These are phyloP conservation scores for Callocephalon fimbriatum DNA, from an alignment of 2,113 vertebrate species.

Conservation along the genomic window DNA sequence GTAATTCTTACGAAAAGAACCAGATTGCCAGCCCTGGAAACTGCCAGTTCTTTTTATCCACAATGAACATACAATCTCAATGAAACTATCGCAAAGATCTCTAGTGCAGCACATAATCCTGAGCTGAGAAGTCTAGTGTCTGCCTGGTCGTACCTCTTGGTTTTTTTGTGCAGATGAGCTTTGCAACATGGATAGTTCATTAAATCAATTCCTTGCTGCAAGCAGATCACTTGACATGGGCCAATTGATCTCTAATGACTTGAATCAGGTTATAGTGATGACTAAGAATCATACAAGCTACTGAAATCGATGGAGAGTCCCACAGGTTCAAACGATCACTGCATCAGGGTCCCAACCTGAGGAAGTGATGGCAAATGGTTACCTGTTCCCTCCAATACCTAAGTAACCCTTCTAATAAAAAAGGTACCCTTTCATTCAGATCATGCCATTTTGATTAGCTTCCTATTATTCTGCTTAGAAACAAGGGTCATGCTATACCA, in stretches of 20 bases:
- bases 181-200: neutral
- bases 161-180: neutral
- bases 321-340: neutral
- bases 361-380: neutral
- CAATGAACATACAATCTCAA: neutral
- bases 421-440: neutral
- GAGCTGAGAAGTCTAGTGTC: neutral
- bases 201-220: neutral
- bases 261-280: neutral
- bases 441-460: neutral
- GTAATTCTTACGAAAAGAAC: constrained; percentile 33
- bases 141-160: neutral
- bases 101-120: neutral
- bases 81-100: neutral
- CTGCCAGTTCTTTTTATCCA: constrained; percentile 5
- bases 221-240: neutral
- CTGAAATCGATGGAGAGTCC: neutral
- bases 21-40: constrained; percentile 25
- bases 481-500: neutral
- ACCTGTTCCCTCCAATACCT: neutral
- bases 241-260: neutral
- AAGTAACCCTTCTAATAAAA: neutral
- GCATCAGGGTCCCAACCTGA: neutral
- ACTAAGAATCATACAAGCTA: neutral
- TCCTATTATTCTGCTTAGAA: neutral